phyloP scores from a whole-genome alignment of 1,140 invertebrate species.

The Drosophila suzukii region DNA sequence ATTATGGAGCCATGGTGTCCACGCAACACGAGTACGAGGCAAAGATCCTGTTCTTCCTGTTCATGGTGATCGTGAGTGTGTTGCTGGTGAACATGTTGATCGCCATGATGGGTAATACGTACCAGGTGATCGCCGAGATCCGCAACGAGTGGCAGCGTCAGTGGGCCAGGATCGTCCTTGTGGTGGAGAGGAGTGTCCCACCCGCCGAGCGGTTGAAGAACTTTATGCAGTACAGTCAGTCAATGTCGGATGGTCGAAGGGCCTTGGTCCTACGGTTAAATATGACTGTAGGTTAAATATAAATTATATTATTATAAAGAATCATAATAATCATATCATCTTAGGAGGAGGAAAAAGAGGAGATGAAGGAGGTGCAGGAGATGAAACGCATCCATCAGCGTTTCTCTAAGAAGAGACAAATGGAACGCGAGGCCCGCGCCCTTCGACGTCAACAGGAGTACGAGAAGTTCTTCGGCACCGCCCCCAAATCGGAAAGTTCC shows the following conservation, averaged over 20 bases:
- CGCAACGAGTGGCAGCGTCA: conserved; percentile 99
- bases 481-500: conserved; percentile 51
- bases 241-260: conserved; percentile 95
- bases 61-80: conserved; percentile 98
- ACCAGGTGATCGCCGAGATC: conserved; percentile 98
- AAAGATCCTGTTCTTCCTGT: conserved; percentile 96
- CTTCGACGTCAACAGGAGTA: conserved; percentile 73
- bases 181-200: conserved; percentile 97
- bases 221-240: conserved; percentile 96
- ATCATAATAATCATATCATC: not conserved
- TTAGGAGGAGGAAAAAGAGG: conserved; percentile 95
- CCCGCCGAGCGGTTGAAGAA: conserved; percentile 93
- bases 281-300: conserved; percentile 88
- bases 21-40: conserved; percentile 95
- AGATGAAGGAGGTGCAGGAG: conserved; percentile 96
- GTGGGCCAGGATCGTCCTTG: conserved; percentile 98
- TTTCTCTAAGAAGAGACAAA: conserved; percentile 88
- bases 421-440: conserved; percentile 74
- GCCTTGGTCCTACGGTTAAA: conserved; percentile 94
- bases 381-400: conserved; percentile 94
- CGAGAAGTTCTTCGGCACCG: conserved; percentile 78
- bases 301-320: no score
- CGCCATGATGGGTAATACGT: conserved; percentile 99
- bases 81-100: conserved; percentile 99
- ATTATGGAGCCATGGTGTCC: conserved; percentile 94